Evolutionary conservation across 2,888 invertebrate species (phyloP), one percentile per base, ranked within the genome.

Genomic region (Drosophila diplacantha): DNA sequence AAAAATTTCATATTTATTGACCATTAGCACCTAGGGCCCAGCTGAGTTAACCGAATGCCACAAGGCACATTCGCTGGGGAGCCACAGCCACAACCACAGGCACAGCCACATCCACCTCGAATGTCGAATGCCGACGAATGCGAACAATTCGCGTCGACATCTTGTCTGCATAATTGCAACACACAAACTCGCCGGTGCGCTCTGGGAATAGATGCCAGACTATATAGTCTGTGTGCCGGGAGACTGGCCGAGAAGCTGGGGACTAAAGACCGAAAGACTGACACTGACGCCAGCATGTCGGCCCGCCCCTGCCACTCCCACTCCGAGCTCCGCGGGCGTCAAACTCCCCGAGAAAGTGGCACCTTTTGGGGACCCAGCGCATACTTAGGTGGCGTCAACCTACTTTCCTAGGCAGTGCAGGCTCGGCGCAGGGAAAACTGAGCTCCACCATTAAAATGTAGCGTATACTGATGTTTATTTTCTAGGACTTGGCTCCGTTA

Each of bases 1-100:
- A 75, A 85, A 85, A 85, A 81, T 82, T 86, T 81, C 81, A 85
- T 85, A 83, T 86, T 85, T 86, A 86, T 85, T 76, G 79, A 84
- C 85, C 85, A 85, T 81, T 85, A 80, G 81, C 83, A 81, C 78
- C 79, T 81, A 52, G 65, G 52, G 43, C 67, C 55, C 84, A 79
- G 78, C 84, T 79, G 78, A 66, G 64, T 67, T 69, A 60, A 44
- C 50, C 32, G 37, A 60, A 34, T 22, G 39, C 49, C 29, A 44
- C 44, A 44, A 44, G 8, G 44, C n/a, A 18, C 37, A 51, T 14
- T 64, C 32, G 31, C 57, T 60, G 34, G 37, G 55, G 35, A 22
- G 22, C 38, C 18, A 34, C 22, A 9, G 1, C 20, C 20, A 34
- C 26, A 20, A 7, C 29, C 37, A n/a, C 34, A 18, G 5, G 20